Evolutionary conservation across 2,888 invertebrate genomes (phyloP).

Genomic region (Hirtodrosophila duncani): DNA sequence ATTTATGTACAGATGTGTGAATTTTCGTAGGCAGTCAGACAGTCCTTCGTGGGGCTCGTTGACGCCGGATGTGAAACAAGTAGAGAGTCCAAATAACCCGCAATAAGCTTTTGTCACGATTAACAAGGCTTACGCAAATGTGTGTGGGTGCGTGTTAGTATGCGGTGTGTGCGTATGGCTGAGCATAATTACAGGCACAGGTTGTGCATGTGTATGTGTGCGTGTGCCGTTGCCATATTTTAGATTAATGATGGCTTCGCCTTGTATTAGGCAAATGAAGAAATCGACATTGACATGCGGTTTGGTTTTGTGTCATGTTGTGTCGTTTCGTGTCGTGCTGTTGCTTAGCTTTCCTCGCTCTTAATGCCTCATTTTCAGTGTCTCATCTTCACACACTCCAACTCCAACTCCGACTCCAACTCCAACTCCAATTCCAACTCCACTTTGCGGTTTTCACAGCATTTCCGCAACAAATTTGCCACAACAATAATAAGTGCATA

Average conservation of each 20-base stretch:
- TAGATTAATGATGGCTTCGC: slow-evolving; percentile 70
- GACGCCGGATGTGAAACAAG: slow-evolving; percentile 68
- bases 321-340: no score
- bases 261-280: slow-evolving; percentile 70
- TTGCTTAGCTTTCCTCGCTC: no score
- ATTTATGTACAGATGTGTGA: slow-evolving; percentile 45
- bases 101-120: slow-evolving; percentile 73
- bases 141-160: slow-evolving; percentile 13
- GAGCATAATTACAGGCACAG: slow-evolving; percentile 54
- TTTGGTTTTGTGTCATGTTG: slow-evolving; percentile 1
- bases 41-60: no score
- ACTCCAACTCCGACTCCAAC: neutral
- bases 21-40: slow-evolving; percentile 60
- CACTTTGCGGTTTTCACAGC: slow-evolving; percentile 56
- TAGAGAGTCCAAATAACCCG: slow-evolving; percentile 71
- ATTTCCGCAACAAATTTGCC: slow-evolving; percentile 70
- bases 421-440: neutral
- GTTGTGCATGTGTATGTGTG: slow-evolving; percentile 23
- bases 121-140: slow-evolving; percentile 72
- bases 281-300: slow-evolving; percentile 65
- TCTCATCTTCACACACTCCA: no score
- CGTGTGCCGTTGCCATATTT: slow-evolving; percentile 67
- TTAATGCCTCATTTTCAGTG: no score
- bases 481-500: slow-evolving; percentile 71
- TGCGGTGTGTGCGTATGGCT: slow-evolving; percentile 35